Evolutionary conservation across 2,888 invertebrate genomes (phyloP).

Genomic region (Dysmachus trigonus): DNA sequence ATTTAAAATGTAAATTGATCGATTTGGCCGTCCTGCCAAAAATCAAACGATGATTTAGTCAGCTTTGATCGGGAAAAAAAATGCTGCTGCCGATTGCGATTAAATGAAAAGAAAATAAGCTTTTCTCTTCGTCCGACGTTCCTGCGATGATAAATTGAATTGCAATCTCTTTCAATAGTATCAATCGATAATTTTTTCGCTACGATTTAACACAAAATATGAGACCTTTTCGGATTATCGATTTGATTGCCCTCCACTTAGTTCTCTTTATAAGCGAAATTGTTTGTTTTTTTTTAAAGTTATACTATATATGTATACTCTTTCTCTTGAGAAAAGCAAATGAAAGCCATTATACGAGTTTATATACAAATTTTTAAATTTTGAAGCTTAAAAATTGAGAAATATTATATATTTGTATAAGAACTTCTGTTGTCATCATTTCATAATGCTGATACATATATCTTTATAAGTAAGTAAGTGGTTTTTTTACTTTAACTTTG

Average conservation of each 20-base stretch:
- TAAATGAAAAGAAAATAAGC: background rate
- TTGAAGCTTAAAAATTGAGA: too few relatives aligned
- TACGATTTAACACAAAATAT: background rate
- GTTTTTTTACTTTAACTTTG: too few relatives aligned
- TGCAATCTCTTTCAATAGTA: background rate
- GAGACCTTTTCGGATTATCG: background rate
- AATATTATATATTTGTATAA: too few relatives aligned
- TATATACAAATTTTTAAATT: too few relatives aligned
- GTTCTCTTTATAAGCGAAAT: background rate
- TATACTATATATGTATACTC: too few relatives aligned
- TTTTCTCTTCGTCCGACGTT: background rate
- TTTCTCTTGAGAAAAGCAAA: too few relatives aligned
- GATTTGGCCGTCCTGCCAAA: background rate
- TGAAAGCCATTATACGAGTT: too few relatives aligned
- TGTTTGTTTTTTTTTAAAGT: too few relatives aligned
- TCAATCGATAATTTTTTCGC: background rate
- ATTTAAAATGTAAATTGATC: conserved; percentile 31
- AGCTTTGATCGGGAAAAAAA: background rate
- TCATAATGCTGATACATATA: too few relatives aligned
- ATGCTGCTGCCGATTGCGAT: background rate
- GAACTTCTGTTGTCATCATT: too few relatives aligned
- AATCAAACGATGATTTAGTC: background rate
- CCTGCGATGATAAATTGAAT: background rate
- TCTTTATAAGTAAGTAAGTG: too few relatives aligned
- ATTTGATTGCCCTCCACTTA: background rate